A percentile compares a stretch with the other conserved stretches of the same genome.
phyloP scores from a whole-genome alignment of 2,888 invertebrate species.

The Cerastis leucographa region DNA sequence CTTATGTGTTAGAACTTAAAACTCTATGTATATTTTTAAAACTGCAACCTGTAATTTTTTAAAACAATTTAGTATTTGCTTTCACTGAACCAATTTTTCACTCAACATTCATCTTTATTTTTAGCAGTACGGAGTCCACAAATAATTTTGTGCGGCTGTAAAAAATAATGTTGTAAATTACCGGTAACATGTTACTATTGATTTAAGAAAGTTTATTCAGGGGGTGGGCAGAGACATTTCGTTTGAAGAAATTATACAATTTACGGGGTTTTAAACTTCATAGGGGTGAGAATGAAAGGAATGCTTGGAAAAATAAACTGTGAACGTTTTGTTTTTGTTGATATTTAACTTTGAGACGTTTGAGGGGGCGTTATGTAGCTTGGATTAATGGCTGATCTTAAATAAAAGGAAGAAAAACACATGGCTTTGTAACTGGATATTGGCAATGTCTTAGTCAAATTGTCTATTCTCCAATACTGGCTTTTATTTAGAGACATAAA shows the following conservation, averaged over 20 bases:
- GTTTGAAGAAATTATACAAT: conserved; percentile 71
- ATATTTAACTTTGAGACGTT: conserved; percentile 44
- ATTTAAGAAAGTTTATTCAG: conserved; percentile 86
- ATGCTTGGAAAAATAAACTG: conserved; percentile 65
- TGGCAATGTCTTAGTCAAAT: not conserved
- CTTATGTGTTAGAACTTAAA: not conserved
- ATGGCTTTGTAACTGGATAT: too few species aligned
- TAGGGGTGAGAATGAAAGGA: conserved; percentile 69
- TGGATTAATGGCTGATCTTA: conserved; percentile 23
- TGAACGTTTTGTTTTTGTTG: conserved; percentile 55
- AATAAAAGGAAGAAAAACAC: not conserved
- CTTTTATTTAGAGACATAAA: too few species aligned
- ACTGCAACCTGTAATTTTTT: conserved; percentile 17
- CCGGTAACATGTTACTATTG: conserved; percentile 84
- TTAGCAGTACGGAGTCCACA: rapidly evolving
- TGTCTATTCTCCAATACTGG: not conserved
- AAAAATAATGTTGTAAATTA: conserved; percentile 55
- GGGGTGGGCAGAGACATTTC: conserved; percentile 77
- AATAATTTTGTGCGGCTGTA: not conserved
- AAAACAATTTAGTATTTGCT: conserved; percentile 10
- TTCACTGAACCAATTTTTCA: too few species aligned
- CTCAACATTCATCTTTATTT: conserved; percentile 46
- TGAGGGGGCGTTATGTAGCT: not conserved
- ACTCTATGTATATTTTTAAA: conserved; percentile 37
- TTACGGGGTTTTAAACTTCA: conserved; percentile 57